A percentile compares a stretch with the other conserved stretches of the same genome.
These are phyloP conservation scores for Apostichopus parvimensis DNA, from an alignment of 35 echinoderm and acorn worm genomes.

Conservation along the genomic window DNA sequence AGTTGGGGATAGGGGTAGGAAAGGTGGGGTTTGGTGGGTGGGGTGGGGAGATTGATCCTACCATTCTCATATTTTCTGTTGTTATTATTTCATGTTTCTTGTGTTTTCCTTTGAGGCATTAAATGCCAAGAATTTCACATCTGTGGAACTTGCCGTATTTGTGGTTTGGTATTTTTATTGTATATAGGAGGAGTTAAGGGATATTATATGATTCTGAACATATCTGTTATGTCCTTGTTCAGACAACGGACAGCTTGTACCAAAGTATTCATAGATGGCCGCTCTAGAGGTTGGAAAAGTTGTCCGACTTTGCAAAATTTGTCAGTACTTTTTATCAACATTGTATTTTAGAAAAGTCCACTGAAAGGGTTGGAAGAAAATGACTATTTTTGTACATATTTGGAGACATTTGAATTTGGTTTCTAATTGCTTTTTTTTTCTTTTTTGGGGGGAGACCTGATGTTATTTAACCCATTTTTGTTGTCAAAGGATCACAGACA, in stretches of 20 bases:
- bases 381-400: constrained; percentile 15
- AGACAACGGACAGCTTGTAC: constrained; percentile 45
- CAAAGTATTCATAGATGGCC: constrained; percentile 31
- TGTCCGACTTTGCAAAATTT: constrained; percentile 1
- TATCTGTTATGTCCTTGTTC: not conserved
- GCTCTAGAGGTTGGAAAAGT: constrained; percentile 1
- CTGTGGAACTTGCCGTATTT: constrained; percentile 24
- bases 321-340: not conserved
- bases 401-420: too few relatives aligned
- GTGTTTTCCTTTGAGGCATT: not conserved
- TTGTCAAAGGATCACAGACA: too few relatives aligned
- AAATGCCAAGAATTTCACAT: not conserved
- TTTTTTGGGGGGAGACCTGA: not conserved
- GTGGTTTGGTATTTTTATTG: not conserved
- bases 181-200: constrained; percentile 18
- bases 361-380: not conserved
- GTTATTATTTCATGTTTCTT: not conserved
- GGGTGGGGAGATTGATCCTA: too few relatives aligned
- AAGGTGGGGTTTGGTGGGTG: too few relatives aligned
- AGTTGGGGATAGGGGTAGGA: too few relatives aligned
- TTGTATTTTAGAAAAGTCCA: not conserved
- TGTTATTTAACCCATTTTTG: too few relatives aligned
- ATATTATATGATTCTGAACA: not conserved
- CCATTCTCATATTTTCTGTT: too few relatives aligned
- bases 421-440: not conserved